phyloP scores from a whole-genome alignment of 2,797 vertebrate species.

The Enteromius anoplus region DNA sequence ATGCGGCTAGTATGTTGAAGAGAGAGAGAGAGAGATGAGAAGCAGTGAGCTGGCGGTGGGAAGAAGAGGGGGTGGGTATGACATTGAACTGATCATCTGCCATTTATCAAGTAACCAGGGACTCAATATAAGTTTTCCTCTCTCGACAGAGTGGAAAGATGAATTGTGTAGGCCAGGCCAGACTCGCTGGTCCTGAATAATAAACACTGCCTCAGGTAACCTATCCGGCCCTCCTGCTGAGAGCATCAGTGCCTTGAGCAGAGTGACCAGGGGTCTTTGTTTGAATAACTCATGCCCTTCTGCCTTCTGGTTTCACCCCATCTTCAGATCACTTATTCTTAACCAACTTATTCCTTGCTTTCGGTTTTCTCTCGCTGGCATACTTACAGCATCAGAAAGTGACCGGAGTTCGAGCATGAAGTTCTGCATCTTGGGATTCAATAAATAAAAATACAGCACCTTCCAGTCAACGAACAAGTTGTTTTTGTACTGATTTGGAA shows the following conservation, averaged over 20 bases:
- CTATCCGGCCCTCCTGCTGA: conserved; percentile 40
- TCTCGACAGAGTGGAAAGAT: conserved; percentile 63
- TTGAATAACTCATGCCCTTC: conserved; percentile 57
- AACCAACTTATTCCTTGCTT: conserved; percentile 45
- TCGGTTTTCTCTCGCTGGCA: conserved; percentile 32
- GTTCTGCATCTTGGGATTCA: background rate
- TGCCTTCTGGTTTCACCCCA: conserved; percentile 45
- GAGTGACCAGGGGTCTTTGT: conserved; percentile 54
- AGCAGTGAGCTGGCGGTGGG: conserved; percentile 24
- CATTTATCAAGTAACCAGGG: conserved; percentile 66
- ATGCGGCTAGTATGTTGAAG: conserved; percentile 56
- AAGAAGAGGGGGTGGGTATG: conserved; percentile 42
- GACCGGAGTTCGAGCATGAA: background rate
- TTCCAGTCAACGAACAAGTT: background rate
- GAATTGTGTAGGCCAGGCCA: conserved; percentile 58
- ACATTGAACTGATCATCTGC: conserved; percentile 68
- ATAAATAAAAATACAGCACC: conserved; percentile 11
- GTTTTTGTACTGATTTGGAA: background rate
- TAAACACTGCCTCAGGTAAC: conserved; percentile 62
- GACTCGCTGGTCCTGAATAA: conserved; percentile 62
- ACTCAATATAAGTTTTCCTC: conserved; percentile 67
- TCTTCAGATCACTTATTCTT: conserved; percentile 41
- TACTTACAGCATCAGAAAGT: conserved; percentile 8
- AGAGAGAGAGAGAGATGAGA: conserved; percentile 12
- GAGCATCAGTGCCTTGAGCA: conserved; percentile 55